phyloP scores from a whole-genome alignment of 2,113 vertebrate species.

The Xenus cinereus region DNA sequence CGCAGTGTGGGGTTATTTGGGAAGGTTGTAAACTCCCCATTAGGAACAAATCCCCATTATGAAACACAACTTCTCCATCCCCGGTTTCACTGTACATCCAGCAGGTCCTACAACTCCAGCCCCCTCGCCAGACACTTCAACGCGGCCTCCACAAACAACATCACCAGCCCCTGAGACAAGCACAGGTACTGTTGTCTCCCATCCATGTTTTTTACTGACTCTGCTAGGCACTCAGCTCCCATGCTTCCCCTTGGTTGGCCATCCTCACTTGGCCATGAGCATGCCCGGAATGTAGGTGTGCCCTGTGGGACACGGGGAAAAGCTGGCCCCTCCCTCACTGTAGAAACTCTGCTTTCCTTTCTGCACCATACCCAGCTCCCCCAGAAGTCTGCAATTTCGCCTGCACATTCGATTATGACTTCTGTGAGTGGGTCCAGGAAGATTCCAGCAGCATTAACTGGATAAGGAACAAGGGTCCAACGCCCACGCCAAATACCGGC shows the following conservation, averaged over 20 bases:
- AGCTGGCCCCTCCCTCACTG: not conserved
- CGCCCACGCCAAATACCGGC: constrained; percentile 73
- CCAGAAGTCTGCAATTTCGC: not conserved
- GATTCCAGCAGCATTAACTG: constrained; percentile 78
- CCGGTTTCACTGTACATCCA: not conserved
- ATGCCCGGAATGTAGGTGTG: not conserved
- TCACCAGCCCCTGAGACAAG: not conserved
- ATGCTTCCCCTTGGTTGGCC: not conserved
- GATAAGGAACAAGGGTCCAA: constrained; percentile 78
- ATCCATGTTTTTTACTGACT: not conserved
- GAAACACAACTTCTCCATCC: not conserved
- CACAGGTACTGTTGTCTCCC: not conserved
- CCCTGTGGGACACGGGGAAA: not conserved
- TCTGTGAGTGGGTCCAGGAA: constrained; percentile 77
- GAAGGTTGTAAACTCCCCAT: not conserved
- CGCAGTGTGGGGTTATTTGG: accelerated
- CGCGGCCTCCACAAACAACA: accelerated
- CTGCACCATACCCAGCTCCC: not conserved
- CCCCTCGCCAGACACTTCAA: not conserved
- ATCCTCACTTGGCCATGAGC: no score
- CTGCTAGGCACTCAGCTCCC: not conserved
- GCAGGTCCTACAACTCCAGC: not conserved
- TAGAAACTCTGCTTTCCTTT: not conserved
- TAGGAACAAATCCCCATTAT: not conserved
- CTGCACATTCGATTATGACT: constrained; percentile 69